Percentiles rank a stretch among this genome's conserved stretches.
phyloP scores from a whole-genome alignment of 2,888 invertebrate species.

The Celastrina argiolus region DNA sequence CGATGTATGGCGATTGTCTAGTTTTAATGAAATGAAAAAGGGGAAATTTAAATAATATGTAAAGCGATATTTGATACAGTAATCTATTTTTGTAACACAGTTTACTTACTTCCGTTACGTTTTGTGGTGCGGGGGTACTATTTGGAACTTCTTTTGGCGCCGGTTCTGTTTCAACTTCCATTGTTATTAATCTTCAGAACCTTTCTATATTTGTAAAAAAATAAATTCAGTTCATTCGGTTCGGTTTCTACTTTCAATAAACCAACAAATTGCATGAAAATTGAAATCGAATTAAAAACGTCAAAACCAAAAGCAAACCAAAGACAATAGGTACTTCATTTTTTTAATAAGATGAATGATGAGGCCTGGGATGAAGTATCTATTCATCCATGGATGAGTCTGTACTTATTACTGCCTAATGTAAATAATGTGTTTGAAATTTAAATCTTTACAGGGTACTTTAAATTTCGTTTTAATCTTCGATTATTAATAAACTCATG shows the following conservation, averaged over 20 bases:
- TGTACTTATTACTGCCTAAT: too few species aligned
- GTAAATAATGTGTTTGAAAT: too few species aligned
- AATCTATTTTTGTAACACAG: slow-evolving; percentile 62
- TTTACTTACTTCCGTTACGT: slow-evolving; percentile 49
- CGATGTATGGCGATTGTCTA: not conserved
- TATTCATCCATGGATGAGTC: too few species aligned
- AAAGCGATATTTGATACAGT: slow-evolving; percentile 22
- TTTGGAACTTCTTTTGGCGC: slow-evolving; percentile 49
- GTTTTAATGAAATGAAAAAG: not conserved
- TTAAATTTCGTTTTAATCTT: too few species aligned
- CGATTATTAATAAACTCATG: too few species aligned
- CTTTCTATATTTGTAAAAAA: not conserved
- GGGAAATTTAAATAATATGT: not conserved
- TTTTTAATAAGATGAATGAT: too few species aligned
- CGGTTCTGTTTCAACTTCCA: slow-evolving; percentile 60
- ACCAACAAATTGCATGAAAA: not conserved
- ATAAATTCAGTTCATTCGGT: not conserved
- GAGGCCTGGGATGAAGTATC: too few species aligned
- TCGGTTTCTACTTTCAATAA: too few species aligned
- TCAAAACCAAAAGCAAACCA: too few species aligned
- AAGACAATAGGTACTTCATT: too few species aligned
- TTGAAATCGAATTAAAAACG: not conserved
- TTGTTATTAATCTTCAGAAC: slow-evolving; percentile 37
- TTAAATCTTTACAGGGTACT: too few species aligned
- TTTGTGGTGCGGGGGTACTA: slow-evolving; percentile 43